These are phyloP conservation scores for Platycercus adscitus DNA, from an alignment of 2,113 vertebrate species.

Conservation along the genomic window DNA sequence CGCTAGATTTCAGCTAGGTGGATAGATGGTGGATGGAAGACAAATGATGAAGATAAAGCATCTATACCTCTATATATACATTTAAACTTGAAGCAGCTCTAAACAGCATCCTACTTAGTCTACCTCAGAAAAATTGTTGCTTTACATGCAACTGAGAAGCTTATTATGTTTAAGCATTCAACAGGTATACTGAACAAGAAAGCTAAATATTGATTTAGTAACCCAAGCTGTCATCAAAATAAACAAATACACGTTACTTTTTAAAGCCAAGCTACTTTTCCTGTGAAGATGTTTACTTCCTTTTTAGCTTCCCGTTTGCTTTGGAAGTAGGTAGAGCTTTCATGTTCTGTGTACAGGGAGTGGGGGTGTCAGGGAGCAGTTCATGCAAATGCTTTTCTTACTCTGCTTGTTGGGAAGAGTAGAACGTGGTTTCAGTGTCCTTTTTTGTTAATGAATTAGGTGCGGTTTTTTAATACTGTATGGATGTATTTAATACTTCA, in stretches of 20 bases:
- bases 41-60: background rate
- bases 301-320: background rate
- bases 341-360: background rate
- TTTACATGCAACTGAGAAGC: background rate
- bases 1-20: background rate
- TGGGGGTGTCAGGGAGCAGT: background rate
- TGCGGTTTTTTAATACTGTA: background rate
- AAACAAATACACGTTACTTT: background rate
- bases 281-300: background rate
- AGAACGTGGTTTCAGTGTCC: background rate
- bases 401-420: background rate
- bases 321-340: background rate
- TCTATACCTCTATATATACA: rapidly evolving
- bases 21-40: background rate
- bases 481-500: background rate
- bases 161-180: constrained; percentile 19
- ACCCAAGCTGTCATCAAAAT: background rate
- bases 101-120: background rate
- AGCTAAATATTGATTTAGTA: constrained; percentile 42
- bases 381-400: background rate
- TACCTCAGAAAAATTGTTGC: background rate
- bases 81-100: background rate
- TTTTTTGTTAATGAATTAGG: background rate
- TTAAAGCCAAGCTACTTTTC: background rate
- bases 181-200: background rate